A percentile compares a stretch with the other conserved stretches of the same genome.
phyloP scores from a whole-genome alignment of 2,113 vertebrate genomes.

The Salvelinus sp. region DNA sequence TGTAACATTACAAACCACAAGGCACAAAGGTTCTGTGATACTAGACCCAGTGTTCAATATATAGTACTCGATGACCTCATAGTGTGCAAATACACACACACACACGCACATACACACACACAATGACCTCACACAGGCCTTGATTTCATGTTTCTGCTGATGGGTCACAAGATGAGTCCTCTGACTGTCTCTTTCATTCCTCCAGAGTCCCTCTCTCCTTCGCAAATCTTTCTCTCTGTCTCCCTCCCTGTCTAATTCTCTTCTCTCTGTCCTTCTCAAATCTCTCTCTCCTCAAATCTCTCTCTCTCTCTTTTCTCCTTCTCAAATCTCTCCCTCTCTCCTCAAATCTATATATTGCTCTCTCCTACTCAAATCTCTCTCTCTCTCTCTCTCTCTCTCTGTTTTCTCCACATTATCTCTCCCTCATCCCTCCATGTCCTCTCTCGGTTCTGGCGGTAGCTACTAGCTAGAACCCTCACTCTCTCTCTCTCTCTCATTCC shows the following conservation, averaged over 20 bases:
- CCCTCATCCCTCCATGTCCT: neutral
- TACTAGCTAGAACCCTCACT: too few species aligned
- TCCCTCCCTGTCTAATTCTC: too few species aligned
- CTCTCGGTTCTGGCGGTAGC: too few species aligned
- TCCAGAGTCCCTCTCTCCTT: neutral
- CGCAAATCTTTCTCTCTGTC: too few species aligned
- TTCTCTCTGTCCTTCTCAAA: neutral
- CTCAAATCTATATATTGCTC: too few species aligned
- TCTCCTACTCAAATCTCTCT: too few species aligned
- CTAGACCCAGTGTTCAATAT: constrained; percentile 40
- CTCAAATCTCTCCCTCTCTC: neutral
- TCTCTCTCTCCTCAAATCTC: neutral
- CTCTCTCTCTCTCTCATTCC: constrained; percentile 30
- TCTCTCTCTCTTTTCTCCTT: neutral
- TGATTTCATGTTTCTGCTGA: constrained; percentile 56
- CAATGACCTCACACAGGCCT: constrained; percentile 18
- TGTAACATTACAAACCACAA: too few species aligned
- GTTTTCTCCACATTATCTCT: neutral
- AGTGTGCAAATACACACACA: constrained; percentile 1
- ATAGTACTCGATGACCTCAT: constrained; percentile 29
- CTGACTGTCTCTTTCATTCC: neutral
- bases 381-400: too few species aligned
- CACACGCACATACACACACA: constrained; percentile 13
- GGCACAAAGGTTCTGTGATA: constrained; percentile 6
- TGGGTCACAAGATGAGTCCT: constrained; percentile 45